Base-by-base conservation (phyloP, 2,888 invertebrate species). In the Sphaerophoria taeniata region DNA sequence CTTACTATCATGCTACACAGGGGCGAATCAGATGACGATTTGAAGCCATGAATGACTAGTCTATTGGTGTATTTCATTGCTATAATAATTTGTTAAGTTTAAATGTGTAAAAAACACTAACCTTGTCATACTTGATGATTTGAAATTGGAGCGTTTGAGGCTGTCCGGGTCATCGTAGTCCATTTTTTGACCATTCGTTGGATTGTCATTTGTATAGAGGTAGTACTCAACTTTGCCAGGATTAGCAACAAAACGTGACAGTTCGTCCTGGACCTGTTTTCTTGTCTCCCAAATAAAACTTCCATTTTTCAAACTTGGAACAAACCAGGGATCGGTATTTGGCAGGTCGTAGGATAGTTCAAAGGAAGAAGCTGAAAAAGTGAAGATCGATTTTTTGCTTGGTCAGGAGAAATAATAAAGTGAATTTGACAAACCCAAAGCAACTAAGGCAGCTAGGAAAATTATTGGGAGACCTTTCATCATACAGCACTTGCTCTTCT, bases 331-430 rank as follows among this genome's bases (percentile, higher is more conserved):
- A 43, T 60, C 60, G 12, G 12, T 39, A n/a, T 16, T 9, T n/a
- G 60, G 60, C 24, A 60, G 43, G n/a, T 39, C 24, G 43, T 60
- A 60, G 12, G 60, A 60, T 4, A 43, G 39, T n/a, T 60, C 24
- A 12, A 60, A 60, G 24, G 39, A 24, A 24, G 43, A 43, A 7
- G 39, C 60, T 60, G 12, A 43, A 9, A 5, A 9, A 43, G 12
- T 11, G 12, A 43, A 6, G 12, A 9, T 4, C 9, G 0, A 43
- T 11, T 11, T 11, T 12, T 0, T 39, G 9, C 6, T 39, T 39
- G 1, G 6, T 39, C 9, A 39, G 9, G 7, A 39, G 9, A 39
- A 39, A 39, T 39, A 39, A 39, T 39, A 36, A 11, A 36, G 0
- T 16, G 36, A 36, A 11, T 58, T 16, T 6, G 14, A 60, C 60